These are phyloP conservation scores for Poecilia gillii DNA, from an alignment of 2,797 vertebrate genomes.

Conservation along the genomic window DNA sequence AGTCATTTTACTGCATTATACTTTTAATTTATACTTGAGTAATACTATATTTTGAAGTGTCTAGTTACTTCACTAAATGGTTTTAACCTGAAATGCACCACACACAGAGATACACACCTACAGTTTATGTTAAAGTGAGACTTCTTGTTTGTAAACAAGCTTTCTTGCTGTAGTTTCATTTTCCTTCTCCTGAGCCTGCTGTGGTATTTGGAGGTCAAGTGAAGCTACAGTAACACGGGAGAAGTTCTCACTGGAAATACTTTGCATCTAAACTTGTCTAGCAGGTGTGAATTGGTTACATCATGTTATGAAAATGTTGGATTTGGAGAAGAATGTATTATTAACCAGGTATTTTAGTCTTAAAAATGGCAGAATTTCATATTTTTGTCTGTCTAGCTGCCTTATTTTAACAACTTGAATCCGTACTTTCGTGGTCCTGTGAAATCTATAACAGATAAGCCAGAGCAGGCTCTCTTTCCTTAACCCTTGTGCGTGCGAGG, in stretches of 20 bases:
- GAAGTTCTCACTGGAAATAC: not conserved
- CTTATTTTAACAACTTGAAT: not conserved
- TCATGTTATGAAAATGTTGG: not conserved
- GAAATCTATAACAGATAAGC: too few relatives aligned
- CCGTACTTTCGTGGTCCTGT: too few relatives aligned
- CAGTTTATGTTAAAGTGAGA: not conserved
- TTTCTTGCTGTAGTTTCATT: too few relatives aligned
- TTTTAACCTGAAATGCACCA: not conserved
- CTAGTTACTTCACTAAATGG: not conserved
- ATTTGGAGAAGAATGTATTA: not conserved
- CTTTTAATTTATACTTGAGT: not conserved
- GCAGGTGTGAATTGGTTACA: not conserved
- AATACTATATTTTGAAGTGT: not conserved
- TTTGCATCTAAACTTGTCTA: not conserved
- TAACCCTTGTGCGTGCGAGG: too few relatives aligned
- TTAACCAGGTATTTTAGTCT: not conserved
- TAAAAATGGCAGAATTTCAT: not conserved
- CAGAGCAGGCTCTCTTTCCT: too few relatives aligned
- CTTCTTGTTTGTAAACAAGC: too few relatives aligned
- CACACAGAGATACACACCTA: not conserved
- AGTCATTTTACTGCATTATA: not conserved
- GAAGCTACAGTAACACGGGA: not conserved
- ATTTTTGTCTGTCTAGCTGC: not conserved
- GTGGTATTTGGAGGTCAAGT: not conserved
- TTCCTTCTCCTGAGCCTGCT: not conserved